A percentile compares a stretch with the other conserved stretches of the same genome.
Conservation (phyloP, 2,113 vertebrate genomes). For the Empidonax traillii region DNA sequence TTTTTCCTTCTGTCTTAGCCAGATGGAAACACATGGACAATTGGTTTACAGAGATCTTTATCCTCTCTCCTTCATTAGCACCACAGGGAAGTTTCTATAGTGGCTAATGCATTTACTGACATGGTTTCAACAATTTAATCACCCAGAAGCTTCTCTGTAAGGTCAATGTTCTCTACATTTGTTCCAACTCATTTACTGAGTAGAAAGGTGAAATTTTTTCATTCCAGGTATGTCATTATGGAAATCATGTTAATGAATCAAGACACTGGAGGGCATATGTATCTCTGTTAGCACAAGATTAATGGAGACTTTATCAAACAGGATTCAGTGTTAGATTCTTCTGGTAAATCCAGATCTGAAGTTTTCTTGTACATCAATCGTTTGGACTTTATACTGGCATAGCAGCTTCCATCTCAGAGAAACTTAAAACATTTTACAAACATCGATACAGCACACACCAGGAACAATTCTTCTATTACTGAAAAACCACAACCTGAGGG, state of each 20-base stretch:
- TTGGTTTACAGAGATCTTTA: slow-evolving; percentile 61
- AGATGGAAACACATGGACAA: slow-evolving; percentile 52
- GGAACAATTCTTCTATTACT: slow-evolving; percentile 13
- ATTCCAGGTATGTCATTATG: slow-evolving; percentile 63
- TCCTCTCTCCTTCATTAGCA: slow-evolving; percentile 61
- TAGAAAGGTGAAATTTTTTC: slow-evolving; percentile 63
- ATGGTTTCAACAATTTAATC: slow-evolving; percentile 66
- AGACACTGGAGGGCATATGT: slow-evolving; percentile 42
- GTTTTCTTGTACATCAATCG: neutral
- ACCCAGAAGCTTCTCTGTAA: slow-evolving; percentile 50
- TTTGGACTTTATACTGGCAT: neutral
- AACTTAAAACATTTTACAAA: neutral
- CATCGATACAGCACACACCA: neutral
- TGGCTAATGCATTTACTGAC: slow-evolving; percentile 65
- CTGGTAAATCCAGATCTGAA: slow-evolving; percentile 4
- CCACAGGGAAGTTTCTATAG: slow-evolving; percentile 43
- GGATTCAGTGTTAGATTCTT: neutral
- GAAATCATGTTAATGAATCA: slow-evolving; percentile 64
- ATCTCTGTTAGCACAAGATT: slow-evolving; percentile 59
- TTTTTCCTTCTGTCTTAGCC: slow-evolving; percentile 42
- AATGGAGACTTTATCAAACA: slow-evolving; percentile 48
- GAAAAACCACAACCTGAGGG: neutral
- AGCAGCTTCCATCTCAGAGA: neutral
- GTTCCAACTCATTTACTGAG: slow-evolving; percentile 66
- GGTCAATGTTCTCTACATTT: slow-evolving; percentile 63